These are phyloP conservation scores for Tetropium fuscum DNA, from an alignment of 2,888 invertebrate genomes.

Conservation along the genomic window DNA sequence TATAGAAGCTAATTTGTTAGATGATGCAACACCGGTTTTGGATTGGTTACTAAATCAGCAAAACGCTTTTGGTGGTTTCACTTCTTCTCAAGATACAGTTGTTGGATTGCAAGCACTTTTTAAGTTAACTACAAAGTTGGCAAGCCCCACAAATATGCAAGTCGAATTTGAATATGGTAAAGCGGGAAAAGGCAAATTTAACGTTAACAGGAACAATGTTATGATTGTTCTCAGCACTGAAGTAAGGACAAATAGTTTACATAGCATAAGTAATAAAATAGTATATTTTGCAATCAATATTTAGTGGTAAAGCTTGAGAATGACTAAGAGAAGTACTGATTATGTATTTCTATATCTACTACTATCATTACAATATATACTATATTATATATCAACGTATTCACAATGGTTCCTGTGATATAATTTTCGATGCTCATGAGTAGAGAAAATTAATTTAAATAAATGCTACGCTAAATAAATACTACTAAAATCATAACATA, in stretches of 20 bases:
- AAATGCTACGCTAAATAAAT: too few relatives aligned
- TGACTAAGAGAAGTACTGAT: too few relatives aligned
- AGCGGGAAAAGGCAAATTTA: constrained; percentile 71
- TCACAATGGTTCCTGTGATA: too few relatives aligned
- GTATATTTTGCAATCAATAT: too few relatives aligned
- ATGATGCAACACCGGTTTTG: constrained; percentile 74
- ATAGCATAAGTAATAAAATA: too few relatives aligned
- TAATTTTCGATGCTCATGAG: too few relatives aligned
- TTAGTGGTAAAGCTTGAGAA: too few relatives aligned
- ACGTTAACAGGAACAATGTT: constrained; percentile 80
- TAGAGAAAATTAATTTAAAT: too few relatives aligned
- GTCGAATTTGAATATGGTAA: constrained; percentile 59
- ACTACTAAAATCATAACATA: too few relatives aligned
- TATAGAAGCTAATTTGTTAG: constrained; percentile 65
- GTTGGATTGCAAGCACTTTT: constrained; percentile 79
- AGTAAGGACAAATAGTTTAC: constrained; percentile 72
- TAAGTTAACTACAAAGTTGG: constrained; percentile 73
- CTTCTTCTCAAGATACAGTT: constrained; percentile 82
- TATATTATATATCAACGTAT: too few relatives aligned
- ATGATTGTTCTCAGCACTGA: constrained; percentile 85
- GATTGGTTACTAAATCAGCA: constrained; percentile 80
- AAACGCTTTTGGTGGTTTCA: constrained; percentile 78
- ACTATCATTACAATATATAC: too few relatives aligned
- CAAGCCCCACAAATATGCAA: constrained; percentile 65
- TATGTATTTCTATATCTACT: too few relatives aligned